phyloP scores from a whole-genome alignment of 2,797 vertebrate genomes.

The Manis javanica region DNA sequence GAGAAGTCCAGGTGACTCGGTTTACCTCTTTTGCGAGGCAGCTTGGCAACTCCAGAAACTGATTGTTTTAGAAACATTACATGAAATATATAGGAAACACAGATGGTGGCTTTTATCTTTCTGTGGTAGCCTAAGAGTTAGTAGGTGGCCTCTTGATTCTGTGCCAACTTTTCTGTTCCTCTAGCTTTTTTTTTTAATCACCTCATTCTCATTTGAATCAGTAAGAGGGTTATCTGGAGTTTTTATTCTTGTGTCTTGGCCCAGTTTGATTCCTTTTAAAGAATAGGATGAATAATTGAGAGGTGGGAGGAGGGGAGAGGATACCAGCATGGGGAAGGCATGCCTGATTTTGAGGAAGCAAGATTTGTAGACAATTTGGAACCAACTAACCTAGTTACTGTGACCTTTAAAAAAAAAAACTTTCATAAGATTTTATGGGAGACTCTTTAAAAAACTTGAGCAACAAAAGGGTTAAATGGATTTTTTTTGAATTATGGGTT shows the following conservation, averaged over 20 bases:
- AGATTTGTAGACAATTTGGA: not conserved
- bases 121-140: not conserved
- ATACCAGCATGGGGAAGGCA: not conserved
- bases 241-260: not conserved
- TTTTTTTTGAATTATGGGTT: not conserved
- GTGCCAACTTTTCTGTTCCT: not conserved
- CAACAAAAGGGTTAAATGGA: not conserved
- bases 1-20: not conserved
- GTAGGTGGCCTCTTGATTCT: not conserved
- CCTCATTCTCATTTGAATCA: not conserved
- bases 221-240: not conserved
- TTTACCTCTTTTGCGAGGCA: not conserved
- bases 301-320: not conserved
- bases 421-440: slow-evolving; percentile 27
- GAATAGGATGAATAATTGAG: not conserved
- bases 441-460: slow-evolving; percentile 30
- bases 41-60: not conserved
- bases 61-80: not conserved
- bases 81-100: not conserved
- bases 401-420: not conserved
- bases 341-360: slow-evolving; percentile 38
- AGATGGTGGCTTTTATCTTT: not conserved
- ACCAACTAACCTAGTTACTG: slow-evolving; percentile 49
- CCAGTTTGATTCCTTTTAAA: slow-evolving; percentile 38
- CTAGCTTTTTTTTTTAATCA: not conserved